Percentiles rank a stretch among this genome's conserved stretches.
These are phyloP conservation scores for Phenganax stokvisi DNA, from an alignment of 92 coral and sea anemone species.

Conservation along the genomic window DNA sequence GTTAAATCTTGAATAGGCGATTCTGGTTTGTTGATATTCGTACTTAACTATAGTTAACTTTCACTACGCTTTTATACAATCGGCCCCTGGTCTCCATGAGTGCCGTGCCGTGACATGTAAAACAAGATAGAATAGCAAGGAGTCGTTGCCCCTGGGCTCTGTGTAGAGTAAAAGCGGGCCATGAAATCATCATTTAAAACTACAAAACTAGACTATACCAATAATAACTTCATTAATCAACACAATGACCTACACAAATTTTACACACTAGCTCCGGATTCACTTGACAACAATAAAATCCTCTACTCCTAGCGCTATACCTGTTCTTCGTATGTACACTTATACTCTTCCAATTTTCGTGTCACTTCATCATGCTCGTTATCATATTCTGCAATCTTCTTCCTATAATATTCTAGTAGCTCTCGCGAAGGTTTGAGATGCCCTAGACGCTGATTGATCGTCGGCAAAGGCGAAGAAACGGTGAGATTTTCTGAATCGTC, in stretches of 20 bases:
- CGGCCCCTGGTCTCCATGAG: too few species aligned
- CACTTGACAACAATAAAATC: neutral
- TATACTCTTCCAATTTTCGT: constrained; percentile 78
- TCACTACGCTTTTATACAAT: too few species aligned
- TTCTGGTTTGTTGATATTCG: too few species aligned
- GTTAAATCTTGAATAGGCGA: too few species aligned
- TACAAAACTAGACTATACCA: too few species aligned
- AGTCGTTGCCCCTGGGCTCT: too few species aligned
- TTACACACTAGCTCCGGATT: neutral
- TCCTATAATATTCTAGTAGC: constrained; percentile 90
- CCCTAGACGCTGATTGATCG: constrained; percentile 88
- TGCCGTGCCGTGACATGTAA: too few species aligned
- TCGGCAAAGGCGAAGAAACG: constrained; percentile 70
- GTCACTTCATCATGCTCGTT: constrained; percentile 93
- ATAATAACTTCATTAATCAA: neutral
- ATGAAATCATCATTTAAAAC: too few species aligned
- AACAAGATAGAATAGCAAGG: too few species aligned
- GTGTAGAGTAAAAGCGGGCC: too few species aligned
- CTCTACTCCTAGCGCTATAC: constrained; percentile 30
- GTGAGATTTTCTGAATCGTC: constrained; percentile 39
- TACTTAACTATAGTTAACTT: too few species aligned
- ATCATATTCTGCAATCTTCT: constrained; percentile 97
- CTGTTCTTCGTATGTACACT: constrained; percentile 98
- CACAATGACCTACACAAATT: neutral
- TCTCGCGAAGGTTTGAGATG: constrained; percentile 94